Evolutionary conservation across 1,140 invertebrate genomes (phyloP), one percentile per base, ranked within the genome.

Genomic region (Pseudomyrmex concolor): DNA sequence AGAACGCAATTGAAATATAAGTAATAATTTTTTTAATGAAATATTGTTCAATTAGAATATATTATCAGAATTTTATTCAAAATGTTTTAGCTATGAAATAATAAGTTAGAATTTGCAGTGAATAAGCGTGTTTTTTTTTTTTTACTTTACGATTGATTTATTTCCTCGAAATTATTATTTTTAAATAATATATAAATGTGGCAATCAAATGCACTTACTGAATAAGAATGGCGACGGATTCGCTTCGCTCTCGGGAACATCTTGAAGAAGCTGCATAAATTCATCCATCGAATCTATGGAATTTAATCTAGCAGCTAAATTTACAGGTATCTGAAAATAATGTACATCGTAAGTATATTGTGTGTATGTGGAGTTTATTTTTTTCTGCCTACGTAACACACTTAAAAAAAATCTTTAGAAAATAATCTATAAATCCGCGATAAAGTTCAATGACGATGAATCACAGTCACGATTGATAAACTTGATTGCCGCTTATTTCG

Each of bases 81-180:
- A 19, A 7, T 45, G 43, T 43, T 72, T 51, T 67, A 1, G 4
- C 45, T 57, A 7, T 2, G 34, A 34, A 66, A 48, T 19, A 76
- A 66, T 60, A 43, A 43, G n/a, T 48, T 76, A 2, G 1, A 60
- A 59, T 71, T 70, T 67, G 9, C 22, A 70, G 51, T 4, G 1
- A 59, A 10, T 13, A 55, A 59, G 5, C 7, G 48, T 17, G 8
- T n/a, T 67, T 12, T 94, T 7, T 83, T 96, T 96, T 88, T 95
- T 95, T 85, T 96, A 95, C 0, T 34, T 4, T 96, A 89, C 94
- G 92, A 84, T 88, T 90, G 15, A 86, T 90, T 43, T 34, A 7
- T 34, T 90, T 66, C 19, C 74, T 80, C 13, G 83, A 57, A 3
- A 68, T 60, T 60, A 63, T 34, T 64, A 81, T 48, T 63, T 71